Conservation (phyloP, 53 echinoderm and acorn worm species). For the Arbacia lixula region DNA sequence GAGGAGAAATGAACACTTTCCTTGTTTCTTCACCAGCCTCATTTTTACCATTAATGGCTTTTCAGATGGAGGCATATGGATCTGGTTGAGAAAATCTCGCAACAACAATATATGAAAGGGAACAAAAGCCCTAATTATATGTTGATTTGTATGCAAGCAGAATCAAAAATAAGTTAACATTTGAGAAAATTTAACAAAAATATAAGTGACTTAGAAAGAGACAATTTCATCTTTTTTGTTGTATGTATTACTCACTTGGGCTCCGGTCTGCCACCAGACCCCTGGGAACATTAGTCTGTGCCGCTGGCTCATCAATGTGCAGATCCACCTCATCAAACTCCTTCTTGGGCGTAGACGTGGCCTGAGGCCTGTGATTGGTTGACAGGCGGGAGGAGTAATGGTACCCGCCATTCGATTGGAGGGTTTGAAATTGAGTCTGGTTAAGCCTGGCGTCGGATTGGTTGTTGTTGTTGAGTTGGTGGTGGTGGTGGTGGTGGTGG, state of each 20-base stretch:
- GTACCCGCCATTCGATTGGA: conserved; percentile 28
- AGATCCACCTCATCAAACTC: conserved; percentile 65
- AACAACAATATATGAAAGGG: no score
- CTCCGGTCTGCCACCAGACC: conserved; percentile 60
- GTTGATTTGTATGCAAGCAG: no score
- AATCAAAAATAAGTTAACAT: no score
- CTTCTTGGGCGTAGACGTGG: conserved; percentile 53
- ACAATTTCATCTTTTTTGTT: no score
- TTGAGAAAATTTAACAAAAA: no score
- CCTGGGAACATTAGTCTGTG: conserved; percentile 43
- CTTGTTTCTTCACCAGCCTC: no score
- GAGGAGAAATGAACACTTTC: no score
- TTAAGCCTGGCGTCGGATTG: conserved; percentile 50
- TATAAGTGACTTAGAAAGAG: no score
- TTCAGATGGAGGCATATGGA: no score
- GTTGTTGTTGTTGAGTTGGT: conserved; percentile 48
- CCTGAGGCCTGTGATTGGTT: conserved; percentile 60
- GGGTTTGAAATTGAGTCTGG: conserved; percentile 44
- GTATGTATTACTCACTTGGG: conserved; percentile 66
- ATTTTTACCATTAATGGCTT: no score
- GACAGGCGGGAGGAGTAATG: conserved; percentile 28
- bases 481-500: background rate
- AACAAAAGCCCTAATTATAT: no score
- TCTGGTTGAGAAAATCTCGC: no score
- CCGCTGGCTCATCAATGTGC: conserved; percentile 72